These are phyloP conservation scores for Macrobrachium nipponense DNA, from an alignment of 1,140 invertebrate genomes.

Conservation along the genomic window DNA sequence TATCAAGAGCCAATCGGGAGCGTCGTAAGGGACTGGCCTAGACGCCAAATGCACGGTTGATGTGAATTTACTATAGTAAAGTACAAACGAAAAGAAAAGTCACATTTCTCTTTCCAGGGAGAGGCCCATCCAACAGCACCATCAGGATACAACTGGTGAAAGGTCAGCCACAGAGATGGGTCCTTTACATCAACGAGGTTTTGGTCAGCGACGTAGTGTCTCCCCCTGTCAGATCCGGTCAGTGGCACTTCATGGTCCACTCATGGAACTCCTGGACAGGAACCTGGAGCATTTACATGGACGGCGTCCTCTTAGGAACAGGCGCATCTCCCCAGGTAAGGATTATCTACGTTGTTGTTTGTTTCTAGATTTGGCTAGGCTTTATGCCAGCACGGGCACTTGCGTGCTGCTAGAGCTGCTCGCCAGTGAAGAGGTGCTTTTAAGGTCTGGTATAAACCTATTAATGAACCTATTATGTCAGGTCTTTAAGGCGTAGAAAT, in stretches of 20 bases:
- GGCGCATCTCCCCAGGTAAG: background rate
- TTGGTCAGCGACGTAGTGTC: conserved; percentile 15
- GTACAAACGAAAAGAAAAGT: too few species aligned
- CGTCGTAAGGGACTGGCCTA: too few species aligned
- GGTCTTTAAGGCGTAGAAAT: too few species aligned
- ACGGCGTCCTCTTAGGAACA: background rate
- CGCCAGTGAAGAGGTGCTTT: too few species aligned
- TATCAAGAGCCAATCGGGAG: too few species aligned
- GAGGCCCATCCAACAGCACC: background rate
- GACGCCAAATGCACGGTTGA: too few species aligned
- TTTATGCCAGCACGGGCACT: background rate
- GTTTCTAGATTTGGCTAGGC: background rate
- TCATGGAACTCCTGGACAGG: conserved; percentile 37
- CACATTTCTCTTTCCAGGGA: background rate
- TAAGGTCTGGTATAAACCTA: too few species aligned
- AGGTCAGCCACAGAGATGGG: conserved; percentile 9
- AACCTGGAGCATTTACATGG: conserved; percentile 25
- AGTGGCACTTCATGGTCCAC: conserved; percentile 38
- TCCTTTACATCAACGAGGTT: conserved; percentile 17
- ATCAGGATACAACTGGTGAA: conserved; percentile 23
- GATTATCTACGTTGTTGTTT: background rate
- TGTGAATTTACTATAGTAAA: too few species aligned
- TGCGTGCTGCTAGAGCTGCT: too few species aligned
- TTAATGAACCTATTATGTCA: too few species aligned
- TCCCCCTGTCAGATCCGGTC: background rate